These are phyloP conservation scores for Serinus canaria DNA, from an alignment of 2,113 vertebrate genomes.

Conservation along the genomic window DNA sequence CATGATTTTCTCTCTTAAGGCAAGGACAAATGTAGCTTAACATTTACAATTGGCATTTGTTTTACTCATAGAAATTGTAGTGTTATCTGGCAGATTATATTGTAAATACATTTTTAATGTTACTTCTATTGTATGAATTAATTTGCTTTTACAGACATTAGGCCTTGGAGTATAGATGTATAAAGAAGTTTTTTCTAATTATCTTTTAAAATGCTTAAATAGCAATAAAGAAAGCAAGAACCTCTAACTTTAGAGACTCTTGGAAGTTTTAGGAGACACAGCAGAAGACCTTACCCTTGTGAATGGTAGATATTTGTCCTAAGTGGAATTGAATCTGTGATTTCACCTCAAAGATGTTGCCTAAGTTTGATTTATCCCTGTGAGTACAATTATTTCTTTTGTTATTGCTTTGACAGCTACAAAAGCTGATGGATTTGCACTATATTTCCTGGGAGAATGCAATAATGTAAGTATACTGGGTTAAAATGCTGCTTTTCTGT, in stretches of 20 bases:
- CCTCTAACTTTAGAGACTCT: background rate
- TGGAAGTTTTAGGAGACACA: background rate
- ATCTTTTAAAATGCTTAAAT: background rate
- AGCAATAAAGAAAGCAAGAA: background rate
- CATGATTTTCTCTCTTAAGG: background rate
- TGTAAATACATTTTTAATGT: background rate
- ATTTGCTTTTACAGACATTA: background rate
- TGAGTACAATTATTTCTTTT: slow-evolving; percentile 56
- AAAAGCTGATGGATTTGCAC: slow-evolving; percentile 97
- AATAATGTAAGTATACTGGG: slow-evolving; percentile 92
- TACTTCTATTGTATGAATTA: background rate
- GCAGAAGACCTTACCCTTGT: background rate
- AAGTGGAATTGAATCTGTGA: background rate
- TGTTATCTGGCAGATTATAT: background rate
- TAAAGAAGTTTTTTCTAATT: background rate
- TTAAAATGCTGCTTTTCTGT: slow-evolving; percentile 18
- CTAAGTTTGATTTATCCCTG: background rate
- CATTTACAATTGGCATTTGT: background rate
- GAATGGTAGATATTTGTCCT: background rate
- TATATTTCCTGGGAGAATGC: slow-evolving; percentile 99
- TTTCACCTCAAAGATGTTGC: background rate
- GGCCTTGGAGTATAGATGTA: background rate
- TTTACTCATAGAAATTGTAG: background rate
- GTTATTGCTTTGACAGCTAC: slow-evolving; percentile 85
- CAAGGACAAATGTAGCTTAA: background rate